Conservation (phyloP, 1,140 invertebrate genomes). For the Apis dorsata region DNA sequence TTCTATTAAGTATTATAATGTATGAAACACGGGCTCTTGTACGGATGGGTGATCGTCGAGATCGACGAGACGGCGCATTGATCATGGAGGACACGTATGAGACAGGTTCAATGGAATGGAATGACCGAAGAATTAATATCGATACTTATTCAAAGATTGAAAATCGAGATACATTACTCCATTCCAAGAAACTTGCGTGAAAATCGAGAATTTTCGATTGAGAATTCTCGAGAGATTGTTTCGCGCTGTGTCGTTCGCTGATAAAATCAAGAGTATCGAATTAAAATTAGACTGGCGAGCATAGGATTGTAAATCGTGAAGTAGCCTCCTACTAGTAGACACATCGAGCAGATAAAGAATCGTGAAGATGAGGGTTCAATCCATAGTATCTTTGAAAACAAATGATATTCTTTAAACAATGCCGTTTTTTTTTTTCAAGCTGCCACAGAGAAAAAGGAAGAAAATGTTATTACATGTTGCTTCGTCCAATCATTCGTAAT, state of each 20-base stretch:
- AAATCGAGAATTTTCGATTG: neutral
- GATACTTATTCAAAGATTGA: neutral
- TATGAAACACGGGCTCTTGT: constrained; percentile 38
- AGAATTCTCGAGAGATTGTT: neutral
- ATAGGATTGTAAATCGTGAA: neutral
- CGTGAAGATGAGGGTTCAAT: no score
- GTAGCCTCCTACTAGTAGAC: neutral
- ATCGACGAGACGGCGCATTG: constrained; percentile 39
- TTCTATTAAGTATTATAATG: constrained; percentile 59
- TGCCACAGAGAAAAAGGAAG: neutral
- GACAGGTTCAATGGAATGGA: neutral
- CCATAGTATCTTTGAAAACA: neutral
- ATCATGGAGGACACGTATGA: constrained; percentile 10
- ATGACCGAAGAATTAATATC: neutral
- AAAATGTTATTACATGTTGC: neutral
- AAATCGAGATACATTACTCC: neutral
- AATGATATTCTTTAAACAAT: neutral
- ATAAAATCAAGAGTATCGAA: neutral
- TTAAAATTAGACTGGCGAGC: constrained; percentile 7
- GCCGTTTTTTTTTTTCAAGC: neutral
- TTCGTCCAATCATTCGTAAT: neutral
- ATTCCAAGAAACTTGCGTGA: neutral
- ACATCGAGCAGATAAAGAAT: neutral
- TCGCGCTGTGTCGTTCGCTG: neutral
- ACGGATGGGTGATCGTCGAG: constrained; percentile 41